Percentiles rank a stretch among this genome's conserved stretches.
phyloP scores from a whole-genome alignment of 2,113 vertebrate species.

The Syngnathoides biaculeatus region DNA sequence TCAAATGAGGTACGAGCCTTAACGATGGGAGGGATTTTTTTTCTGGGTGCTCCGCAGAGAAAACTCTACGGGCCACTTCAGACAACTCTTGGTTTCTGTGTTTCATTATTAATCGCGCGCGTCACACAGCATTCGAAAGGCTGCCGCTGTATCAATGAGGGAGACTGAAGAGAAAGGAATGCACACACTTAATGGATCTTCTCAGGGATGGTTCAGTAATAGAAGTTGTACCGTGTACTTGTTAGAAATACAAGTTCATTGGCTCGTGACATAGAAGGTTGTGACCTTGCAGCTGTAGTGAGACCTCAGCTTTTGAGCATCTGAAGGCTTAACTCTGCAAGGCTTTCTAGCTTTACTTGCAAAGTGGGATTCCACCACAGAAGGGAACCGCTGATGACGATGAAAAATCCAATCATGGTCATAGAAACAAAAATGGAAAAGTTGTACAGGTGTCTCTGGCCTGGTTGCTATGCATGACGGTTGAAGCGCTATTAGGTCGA shows the following conservation, averaged over 20 bases:
- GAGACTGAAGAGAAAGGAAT: background rate
- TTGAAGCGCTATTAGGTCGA: background rate
- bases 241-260: background rate
- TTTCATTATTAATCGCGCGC: constrained; percentile 61
- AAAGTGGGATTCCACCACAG: background rate
- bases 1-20: constrained; percentile 21
- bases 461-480: background rate
- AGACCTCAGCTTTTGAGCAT: too few species aligned
- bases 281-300: too few species aligned
- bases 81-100: constrained; percentile 38
- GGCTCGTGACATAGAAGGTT: background rate
- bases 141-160: constrained; percentile 4
- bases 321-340: background rate
- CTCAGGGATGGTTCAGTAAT: constrained; percentile 8
- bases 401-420: background rate
- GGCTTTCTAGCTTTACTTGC: background rate
- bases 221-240: background rate
- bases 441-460: background rate
- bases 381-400: background rate
- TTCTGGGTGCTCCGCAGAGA: constrained; percentile 32
- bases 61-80: constrained; percentile 41
- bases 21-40: constrained; percentile 28
- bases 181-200: background rate
- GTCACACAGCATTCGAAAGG: constrained; percentile 42
- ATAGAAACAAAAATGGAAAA: background rate